Conservation (phyloP, 2,113 vertebrate species). For the Galeopterus variegatus region DNA sequence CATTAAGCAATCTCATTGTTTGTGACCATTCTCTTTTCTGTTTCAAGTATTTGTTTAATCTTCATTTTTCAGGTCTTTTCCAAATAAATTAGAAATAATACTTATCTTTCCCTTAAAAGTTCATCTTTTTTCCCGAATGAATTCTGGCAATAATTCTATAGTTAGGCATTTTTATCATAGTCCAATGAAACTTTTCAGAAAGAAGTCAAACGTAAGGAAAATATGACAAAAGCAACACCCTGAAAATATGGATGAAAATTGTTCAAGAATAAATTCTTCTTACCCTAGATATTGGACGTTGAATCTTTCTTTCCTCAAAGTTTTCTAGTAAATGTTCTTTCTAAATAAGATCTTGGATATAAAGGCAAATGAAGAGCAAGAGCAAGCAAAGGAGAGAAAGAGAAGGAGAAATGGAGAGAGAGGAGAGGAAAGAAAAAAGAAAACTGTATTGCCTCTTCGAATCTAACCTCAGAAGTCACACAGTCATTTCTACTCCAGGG, state of each 20-base stretch:
- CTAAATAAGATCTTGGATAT: not conserved
- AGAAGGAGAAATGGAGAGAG: not conserved
- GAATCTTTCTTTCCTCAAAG: not conserved
- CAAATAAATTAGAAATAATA: not conserved
- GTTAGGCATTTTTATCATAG: not conserved
- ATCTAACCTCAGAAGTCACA: not conserved
- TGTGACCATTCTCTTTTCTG: not conserved
- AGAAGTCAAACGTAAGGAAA: not conserved
- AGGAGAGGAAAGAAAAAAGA: not conserved
- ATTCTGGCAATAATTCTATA: not conserved
- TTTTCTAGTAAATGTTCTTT: conserved; percentile 4
- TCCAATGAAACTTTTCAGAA: not conserved
- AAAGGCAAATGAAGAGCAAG: not conserved
- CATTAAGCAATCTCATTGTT: not conserved
- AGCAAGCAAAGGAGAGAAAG: not conserved
- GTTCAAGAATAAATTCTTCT: not conserved
- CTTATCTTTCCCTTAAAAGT: not conserved
- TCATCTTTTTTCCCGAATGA: not conserved
- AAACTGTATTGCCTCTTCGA: not conserved
- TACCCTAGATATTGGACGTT: not conserved
- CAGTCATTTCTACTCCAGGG: not conserved
- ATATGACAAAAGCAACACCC: not conserved
- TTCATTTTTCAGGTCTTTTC: not conserved
- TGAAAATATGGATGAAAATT: not conserved
- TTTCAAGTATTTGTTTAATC: not conserved